Percentiles rank a stretch among this genome's conserved stretches.
Conservation (phyloP, 2,888 invertebrate species). For the Acholoe squamosa region DNA sequence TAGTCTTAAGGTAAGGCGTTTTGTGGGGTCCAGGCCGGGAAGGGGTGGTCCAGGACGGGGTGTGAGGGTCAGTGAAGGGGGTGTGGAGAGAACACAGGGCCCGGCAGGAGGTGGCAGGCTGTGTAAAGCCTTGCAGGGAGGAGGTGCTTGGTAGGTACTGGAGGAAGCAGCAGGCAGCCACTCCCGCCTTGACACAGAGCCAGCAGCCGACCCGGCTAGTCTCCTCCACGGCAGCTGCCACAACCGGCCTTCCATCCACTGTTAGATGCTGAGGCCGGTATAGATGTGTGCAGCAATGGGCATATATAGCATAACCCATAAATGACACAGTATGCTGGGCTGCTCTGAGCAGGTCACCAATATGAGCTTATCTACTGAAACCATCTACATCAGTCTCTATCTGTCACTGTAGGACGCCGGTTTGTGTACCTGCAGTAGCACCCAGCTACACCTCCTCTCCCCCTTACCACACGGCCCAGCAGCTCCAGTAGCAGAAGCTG, state of each 20-base stretch:
- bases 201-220: background rate
- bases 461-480: too few relatives aligned
- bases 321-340: too few relatives aligned
- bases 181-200: constrained; percentile 15
- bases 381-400: too few relatives aligned
- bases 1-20: constrained; percentile 13
- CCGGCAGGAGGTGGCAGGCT: background rate
- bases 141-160: background rate
- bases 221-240: background rate
- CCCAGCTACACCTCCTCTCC: too few relatives aligned
- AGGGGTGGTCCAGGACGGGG: background rate
- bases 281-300: background rate
- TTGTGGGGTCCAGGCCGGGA: background rate
- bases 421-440: too few relatives aligned
- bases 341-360: too few relatives aligned
- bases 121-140: background rate
- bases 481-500: too few relatives aligned
- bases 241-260: background rate
- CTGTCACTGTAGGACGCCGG: too few relatives aligned
- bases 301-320: background rate
- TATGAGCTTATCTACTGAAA: too few relatives aligned
- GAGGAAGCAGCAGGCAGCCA: constrained; percentile 28
- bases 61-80: background rate
- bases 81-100: background rate
- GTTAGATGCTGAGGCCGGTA: background rate